Conservation (phyloP, 2,888 invertebrate genomes). For the Ectemnius lituratus region DNA sequence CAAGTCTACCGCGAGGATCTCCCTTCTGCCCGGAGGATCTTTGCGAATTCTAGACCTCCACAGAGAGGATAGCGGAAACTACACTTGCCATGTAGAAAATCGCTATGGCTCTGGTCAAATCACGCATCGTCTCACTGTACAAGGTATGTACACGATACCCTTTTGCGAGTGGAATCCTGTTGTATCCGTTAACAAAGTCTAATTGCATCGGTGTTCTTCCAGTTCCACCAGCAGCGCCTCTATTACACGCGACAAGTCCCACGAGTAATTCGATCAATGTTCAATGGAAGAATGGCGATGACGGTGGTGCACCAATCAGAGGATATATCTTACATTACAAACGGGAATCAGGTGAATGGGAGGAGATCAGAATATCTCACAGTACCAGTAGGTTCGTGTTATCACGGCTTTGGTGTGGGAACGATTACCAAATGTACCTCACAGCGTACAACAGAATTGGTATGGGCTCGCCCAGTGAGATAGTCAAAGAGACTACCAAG, state of each 20-base stretch:
- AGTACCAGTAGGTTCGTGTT: conserved; percentile 88
- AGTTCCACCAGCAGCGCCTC: conserved; percentile 93
- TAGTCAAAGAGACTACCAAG: conserved; percentile 85
- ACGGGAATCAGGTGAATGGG: conserved; percentile 94
- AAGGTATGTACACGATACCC: conserved; percentile 70
- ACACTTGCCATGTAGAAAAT: conserved; percentile 93
- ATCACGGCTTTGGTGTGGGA: conserved; percentile 92
- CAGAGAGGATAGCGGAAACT: conserved; percentile 92
- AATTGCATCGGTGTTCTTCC: conserved; percentile 76
- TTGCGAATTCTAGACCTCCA: conserved; percentile 88
- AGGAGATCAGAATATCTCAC: conserved; percentile 91
- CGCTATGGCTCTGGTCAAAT: conserved; percentile 90
- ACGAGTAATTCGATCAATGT: conserved; percentile 90
- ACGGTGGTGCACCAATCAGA: conserved; percentile 82
- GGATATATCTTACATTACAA: conserved; percentile 95
- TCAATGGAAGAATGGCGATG: conserved; percentile 90
- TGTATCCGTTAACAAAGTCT: conserved; percentile 6
- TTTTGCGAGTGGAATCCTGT: too few species aligned
- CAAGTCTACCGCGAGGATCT: conserved; percentile 85
- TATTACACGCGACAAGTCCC: conserved; percentile 88
- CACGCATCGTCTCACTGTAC: conserved; percentile 84
- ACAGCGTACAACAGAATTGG: conserved; percentile 95
- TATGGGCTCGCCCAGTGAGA: conserved; percentile 92
- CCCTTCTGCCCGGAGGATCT: conserved; percentile 83
- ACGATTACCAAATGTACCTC: conserved; percentile 91